Evolutionary conservation across 2,113 vertebrate genomes (phyloP).

Genomic region (Sinocyclocheilus anshuiensis): DNA sequence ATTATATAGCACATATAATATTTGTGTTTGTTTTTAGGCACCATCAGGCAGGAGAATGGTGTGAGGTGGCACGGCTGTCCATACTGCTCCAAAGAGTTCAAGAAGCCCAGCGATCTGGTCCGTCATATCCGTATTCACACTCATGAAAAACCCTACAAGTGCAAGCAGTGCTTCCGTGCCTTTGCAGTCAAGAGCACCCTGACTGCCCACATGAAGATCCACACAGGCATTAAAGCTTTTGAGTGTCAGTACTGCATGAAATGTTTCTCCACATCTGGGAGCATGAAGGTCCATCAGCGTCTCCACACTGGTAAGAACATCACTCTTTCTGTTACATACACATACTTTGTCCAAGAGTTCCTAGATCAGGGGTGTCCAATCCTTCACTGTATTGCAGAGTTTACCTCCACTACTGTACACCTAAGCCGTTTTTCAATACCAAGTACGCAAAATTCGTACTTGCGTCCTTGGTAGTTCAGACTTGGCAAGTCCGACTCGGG

Average conservation of each 20-base stretch:
- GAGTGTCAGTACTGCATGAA: constrained; percentile 96
- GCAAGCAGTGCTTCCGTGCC: constrained; percentile 96
- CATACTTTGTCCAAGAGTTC: no score
- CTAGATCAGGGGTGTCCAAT: no score
- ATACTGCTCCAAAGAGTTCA: constrained; percentile 96
- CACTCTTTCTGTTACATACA: background rate
- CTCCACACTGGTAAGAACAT: constrained; percentile 90
- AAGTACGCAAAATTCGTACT: no score
- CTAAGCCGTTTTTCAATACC: no score
- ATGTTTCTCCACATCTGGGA: constrained; percentile 98
- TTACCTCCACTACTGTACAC: background rate
- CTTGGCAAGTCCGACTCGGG: no score
- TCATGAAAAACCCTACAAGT: constrained; percentile 98
- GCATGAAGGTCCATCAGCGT: constrained; percentile 98
- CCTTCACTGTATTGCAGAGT: background rate
- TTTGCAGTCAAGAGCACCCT: constrained; percentile 98
- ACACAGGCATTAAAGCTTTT: constrained; percentile 96
- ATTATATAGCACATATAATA: background rate
- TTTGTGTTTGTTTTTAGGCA: constrained; percentile 74
- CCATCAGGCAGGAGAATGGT: constrained; percentile 92
- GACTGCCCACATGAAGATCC: constrained; percentile 97
- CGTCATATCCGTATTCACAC: constrained; percentile 98
- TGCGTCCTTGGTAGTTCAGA: no score
- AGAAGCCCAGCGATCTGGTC: constrained; percentile 96
- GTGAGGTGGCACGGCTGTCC: constrained; percentile 96